Percentiles rank a stretch among this genome's conserved stretches.
Conservation (phyloP, 2,888 invertebrate genomes). For the Terebella lapidaria region DNA sequence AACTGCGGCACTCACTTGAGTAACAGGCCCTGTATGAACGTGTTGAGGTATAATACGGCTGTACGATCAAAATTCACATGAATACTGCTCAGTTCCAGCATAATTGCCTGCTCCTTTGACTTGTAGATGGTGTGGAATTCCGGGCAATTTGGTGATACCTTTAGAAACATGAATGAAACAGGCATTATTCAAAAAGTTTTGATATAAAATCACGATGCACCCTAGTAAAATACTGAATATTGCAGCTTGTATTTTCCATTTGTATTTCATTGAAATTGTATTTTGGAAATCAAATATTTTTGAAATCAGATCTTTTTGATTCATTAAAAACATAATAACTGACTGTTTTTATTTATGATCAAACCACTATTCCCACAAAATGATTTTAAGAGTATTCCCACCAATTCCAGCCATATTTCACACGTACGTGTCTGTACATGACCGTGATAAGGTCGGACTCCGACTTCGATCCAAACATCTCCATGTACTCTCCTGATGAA, state of each 20-base stretch:
- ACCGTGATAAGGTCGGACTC: conserved; percentile 65
- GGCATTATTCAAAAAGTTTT: too few species aligned
- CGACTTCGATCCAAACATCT: conserved; percentile 64
- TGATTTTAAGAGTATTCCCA: too few species aligned
- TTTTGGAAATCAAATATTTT: too few species aligned
- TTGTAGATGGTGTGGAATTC: conserved; percentile 77
- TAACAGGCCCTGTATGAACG: conserved; percentile 64
- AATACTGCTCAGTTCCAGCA: conserved; percentile 65
- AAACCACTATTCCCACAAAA: too few species aligned
- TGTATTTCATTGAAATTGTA: too few species aligned
- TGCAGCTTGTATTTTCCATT: too few species aligned
- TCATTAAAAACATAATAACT: too few species aligned
- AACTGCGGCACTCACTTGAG: conserved; percentile 52
- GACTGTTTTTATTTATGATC: too few species aligned
- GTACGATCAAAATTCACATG: conserved; percentile 69
- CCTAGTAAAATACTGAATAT: too few species aligned
- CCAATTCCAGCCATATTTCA: too few species aligned
- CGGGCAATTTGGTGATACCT: conserved; percentile 71
- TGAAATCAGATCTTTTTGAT: too few species aligned
- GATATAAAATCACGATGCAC: too few species aligned
- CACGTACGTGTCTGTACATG: conserved; percentile 70
- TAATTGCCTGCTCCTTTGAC: conserved; percentile 72
- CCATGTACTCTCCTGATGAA: conserved; percentile 70
- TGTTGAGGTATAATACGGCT: conserved; percentile 66
- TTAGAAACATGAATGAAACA: conserved; percentile 47